Evolutionary conservation across 1,140 invertebrate genomes (phyloP), one percentile per base, ranked within the genome.

Genomic region (Danaus melanippus): DNA sequence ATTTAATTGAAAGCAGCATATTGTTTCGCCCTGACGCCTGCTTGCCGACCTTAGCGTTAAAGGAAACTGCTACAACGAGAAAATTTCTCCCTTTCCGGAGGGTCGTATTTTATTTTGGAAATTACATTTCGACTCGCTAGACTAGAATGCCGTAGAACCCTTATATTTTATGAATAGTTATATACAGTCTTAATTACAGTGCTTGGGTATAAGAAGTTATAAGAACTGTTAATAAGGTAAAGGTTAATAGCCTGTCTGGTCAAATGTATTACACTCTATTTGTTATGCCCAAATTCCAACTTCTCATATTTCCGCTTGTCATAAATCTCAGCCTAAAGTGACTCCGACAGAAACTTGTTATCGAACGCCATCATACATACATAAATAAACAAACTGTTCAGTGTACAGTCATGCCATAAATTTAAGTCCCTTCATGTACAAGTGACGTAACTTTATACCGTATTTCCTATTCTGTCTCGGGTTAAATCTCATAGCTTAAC

Each of bases 51-150:
- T 21, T 45, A 32, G 21, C 21, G 50, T 55, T 48, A 50, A 60
- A 60, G 53, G 58, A 60, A 60, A 60, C 52, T 54, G 58, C 48
- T 55, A 46, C 52, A 52, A n/a, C 51, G 47, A 45, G 58, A 49
- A 60, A 55, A 55, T 54, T 48, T 59, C 51, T 32, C 32, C 52
- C 52, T 46, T 51, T 39, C 46, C 43, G n/a, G 47, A 59, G 51
- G 42, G 57, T 17, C 32, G 42, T 49, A 42, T 53, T 54, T 53
- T 54, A 59, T 54, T n/a, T 59, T 59, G 51, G 43, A 54, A 59
- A 53, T 59, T 50, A 58, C 56, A 47, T 58, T 58, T 53, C 44
- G 15, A 54, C 40, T 46, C 47, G 46, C 43, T 42, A 54, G 57
- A 59, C 51, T 59, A 52, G 47, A 59, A 59, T 32, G 21, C 21